These are phyloP conservation scores for Varecia variegata DNA, from an alignment of 2,797 vertebrate species.

Conservation along the genomic window DNA sequence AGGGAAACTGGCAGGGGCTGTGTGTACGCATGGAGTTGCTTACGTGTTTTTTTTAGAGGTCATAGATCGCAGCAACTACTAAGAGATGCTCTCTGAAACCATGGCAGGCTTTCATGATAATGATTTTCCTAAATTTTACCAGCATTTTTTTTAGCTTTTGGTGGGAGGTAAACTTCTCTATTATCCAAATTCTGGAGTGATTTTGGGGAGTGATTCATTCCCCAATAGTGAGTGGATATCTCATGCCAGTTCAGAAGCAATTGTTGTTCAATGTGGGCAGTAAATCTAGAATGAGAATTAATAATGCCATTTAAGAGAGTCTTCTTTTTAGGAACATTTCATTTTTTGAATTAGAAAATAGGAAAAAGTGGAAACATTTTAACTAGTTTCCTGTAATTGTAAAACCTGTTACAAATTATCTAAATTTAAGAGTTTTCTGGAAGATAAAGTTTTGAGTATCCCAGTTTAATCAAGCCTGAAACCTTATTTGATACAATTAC, in stretches of 20 bases:
- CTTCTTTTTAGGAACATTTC: slow-evolving; percentile 64
- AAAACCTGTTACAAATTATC: slow-evolving; percentile 80
- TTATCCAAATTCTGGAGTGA: slow-evolving; percentile 75
- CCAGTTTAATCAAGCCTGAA: slow-evolving; percentile 32
- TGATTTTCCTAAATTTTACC: slow-evolving; percentile 73
- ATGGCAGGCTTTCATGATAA: slow-evolving; percentile 66
- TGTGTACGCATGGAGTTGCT: slow-evolving; percentile 62
- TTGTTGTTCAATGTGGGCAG: slow-evolving; percentile 70
- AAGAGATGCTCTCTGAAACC: slow-evolving; percentile 75
- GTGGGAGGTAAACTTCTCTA: slow-evolving; percentile 72
- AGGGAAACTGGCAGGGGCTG: slow-evolving; percentile 75
- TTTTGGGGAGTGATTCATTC: slow-evolving; percentile 70
- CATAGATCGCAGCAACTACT: slow-evolving; percentile 66
- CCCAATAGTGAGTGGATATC: slow-evolving; percentile 41
- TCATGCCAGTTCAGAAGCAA: slow-evolving; percentile 76
- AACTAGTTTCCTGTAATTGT: slow-evolving; percentile 79
- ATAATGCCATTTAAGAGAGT: slow-evolving; percentile 43
- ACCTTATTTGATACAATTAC: slow-evolving; percentile 57
- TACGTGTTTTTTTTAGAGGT: slow-evolving; percentile 71
- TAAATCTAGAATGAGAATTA: slow-evolving; percentile 66
- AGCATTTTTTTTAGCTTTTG: slow-evolving; percentile 75
- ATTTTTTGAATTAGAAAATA: slow-evolving; percentile 77
- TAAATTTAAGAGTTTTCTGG: slow-evolving; percentile 75
- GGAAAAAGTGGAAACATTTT: slow-evolving; percentile 79
- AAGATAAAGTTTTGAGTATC: slow-evolving; percentile 68